Evolutionary conservation across 2,888 invertebrate species (phyloP).

Genomic region (Endomychus coccineus): DNA sequence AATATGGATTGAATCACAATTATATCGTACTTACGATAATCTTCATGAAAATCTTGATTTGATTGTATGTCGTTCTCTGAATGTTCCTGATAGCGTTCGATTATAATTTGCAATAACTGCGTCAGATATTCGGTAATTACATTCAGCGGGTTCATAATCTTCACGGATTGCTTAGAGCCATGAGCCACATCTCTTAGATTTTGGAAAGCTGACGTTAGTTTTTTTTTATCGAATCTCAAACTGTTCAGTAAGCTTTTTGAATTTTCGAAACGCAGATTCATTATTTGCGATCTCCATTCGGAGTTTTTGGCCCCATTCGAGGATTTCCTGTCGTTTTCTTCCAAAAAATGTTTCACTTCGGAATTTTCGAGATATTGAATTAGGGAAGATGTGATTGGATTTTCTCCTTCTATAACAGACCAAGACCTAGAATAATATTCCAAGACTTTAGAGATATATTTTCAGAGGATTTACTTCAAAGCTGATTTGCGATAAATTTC

Average conservation of each 20-base stretch:
- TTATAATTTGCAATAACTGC: slow-evolving; percentile 32
- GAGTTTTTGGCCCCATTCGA: slow-evolving; percentile 13
- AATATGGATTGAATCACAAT: too few species aligned
- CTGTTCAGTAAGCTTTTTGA: slow-evolving; percentile 10
- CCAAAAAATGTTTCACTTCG: slow-evolving; percentile 8
- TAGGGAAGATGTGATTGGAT: slow-evolving; percentile 20
- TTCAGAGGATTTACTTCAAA: too few species aligned
- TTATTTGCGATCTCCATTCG: slow-evolving; percentile 28
- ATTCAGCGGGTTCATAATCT: slow-evolving; percentile 8
- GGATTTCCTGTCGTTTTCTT: slow-evolving; percentile 6
- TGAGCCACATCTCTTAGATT: slow-evolving; percentile 8
- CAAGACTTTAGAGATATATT: too few species aligned
- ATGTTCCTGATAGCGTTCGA: slow-evolving; percentile 32
- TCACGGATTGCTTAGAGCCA: background rate
- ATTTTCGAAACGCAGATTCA: slow-evolving; percentile 23
- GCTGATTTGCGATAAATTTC: too few species aligned
- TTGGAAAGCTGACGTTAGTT: slow-evolving; percentile 14
- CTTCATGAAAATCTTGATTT: slow-evolving; percentile 13
- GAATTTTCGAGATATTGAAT: slow-evolving; percentile 13
- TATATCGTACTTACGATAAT: slow-evolving; percentile 9
- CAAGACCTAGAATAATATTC: too few species aligned
- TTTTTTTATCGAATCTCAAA: slow-evolving; percentile 16
- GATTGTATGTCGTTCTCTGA: slow-evolving; percentile 36
- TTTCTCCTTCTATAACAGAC: too few species aligned
- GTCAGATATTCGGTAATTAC: slow-evolving; percentile 24